Percentiles rank a stretch among this genome's conserved stretches.
These are phyloP conservation scores for Potorous gilbertii DNA, from an alignment of 2,797 vertebrate genomes.

Conservation along the genomic window DNA sequence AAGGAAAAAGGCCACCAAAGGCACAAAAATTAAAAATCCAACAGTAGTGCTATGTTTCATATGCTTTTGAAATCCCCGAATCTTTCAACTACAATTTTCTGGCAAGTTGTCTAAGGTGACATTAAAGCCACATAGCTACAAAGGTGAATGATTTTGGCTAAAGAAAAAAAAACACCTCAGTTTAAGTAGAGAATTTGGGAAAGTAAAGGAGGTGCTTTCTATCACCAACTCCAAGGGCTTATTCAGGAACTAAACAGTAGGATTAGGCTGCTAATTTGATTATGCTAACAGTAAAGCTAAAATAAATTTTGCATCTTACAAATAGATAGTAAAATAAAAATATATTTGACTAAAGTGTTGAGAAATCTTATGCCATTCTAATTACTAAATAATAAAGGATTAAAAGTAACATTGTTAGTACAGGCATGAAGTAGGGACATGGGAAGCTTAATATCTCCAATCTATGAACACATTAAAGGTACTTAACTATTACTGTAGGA, in stretches of 20 bases:
- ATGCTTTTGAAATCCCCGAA: neutral
- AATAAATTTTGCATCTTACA: neutral
- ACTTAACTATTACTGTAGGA: neutral
- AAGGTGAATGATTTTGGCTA: neutral
- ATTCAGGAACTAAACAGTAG: neutral
- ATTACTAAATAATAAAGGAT: neutral
- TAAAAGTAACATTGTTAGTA: neutral
- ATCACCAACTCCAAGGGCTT: neutral
- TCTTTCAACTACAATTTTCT: neutral
- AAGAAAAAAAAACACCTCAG: neutral
- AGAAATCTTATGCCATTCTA: neutral
- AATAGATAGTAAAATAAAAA: neutral
- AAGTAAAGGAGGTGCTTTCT: neutral
- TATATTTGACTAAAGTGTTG: neutral
- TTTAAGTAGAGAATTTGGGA: neutral
- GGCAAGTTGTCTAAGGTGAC: conserved; percentile 5
- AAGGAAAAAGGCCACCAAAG: conserved; percentile 15
- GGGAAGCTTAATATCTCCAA: neutral
- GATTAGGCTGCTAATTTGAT: neutral
- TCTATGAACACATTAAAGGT: neutral
- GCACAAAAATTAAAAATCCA: neutral
- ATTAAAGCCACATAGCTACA: conserved; percentile 3
- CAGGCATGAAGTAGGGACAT: neutral
- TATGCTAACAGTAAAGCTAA: neutral
- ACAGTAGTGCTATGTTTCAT: neutral